Conservation (phyloP, 2,113 vertebrate genomes). For the Zapornia atra region DNA sequence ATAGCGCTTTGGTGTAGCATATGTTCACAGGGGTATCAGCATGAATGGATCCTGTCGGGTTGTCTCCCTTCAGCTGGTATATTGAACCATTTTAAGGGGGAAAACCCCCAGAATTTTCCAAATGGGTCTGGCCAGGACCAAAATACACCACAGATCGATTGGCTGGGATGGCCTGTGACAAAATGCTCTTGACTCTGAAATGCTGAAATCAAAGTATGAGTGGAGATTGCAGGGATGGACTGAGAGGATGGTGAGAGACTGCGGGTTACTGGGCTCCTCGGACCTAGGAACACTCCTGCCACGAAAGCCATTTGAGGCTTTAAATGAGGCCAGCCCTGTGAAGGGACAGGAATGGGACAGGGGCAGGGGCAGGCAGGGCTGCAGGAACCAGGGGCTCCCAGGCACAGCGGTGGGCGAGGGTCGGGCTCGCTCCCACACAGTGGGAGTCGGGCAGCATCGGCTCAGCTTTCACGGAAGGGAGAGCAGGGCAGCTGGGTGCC, state of each 20-base stretch:
- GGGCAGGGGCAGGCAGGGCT: too few relatives aligned
- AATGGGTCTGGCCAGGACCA: not conserved
- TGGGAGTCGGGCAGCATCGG: too few relatives aligned
- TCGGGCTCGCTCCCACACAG: too few relatives aligned
- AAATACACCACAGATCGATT: not conserved
- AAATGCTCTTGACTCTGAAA: too few relatives aligned
- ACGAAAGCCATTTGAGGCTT: not conserved
- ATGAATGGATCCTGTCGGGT: fast-evolving
- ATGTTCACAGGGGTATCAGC: not conserved
- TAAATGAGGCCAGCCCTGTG: too few relatives aligned
- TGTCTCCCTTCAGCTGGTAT: not conserved
- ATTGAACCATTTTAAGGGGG: not conserved
- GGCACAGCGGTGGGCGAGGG: too few relatives aligned
- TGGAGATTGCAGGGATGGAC: not conserved
- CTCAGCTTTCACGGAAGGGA: too few relatives aligned
- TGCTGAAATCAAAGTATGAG: not conserved
- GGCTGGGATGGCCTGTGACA: not conserved
- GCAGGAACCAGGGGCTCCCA: too few relatives aligned
- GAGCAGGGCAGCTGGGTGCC: too few relatives aligned
- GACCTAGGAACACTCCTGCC: too few relatives aligned
- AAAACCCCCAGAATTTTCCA: not conserved
- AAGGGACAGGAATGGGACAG: too few relatives aligned
- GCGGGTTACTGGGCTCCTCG: not conserved
- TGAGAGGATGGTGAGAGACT: not conserved
- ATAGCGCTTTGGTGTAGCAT: fast-evolving